Evolutionary conservation across 2,888 invertebrate species (phyloP), one percentile per base, ranked within the genome.

Genomic region (Caenorhabditis wallacei): DNA sequence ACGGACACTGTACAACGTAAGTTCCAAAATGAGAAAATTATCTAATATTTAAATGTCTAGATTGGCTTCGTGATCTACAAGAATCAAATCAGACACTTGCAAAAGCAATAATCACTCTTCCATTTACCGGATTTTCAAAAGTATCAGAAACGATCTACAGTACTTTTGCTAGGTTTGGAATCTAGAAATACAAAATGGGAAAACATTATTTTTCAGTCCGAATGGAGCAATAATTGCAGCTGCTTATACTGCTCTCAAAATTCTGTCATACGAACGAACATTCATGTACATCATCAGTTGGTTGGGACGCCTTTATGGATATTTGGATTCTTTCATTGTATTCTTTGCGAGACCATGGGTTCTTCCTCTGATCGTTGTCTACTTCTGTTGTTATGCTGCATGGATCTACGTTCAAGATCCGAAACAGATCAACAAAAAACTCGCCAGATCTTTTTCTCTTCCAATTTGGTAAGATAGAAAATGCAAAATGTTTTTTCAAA

Each of bases 41-140:
- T 0, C 13, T 40, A 30, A 18, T 20, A 20, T 10, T 4, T 11
- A 26, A 53, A 59, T 35, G 80, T 66, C n/a, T 69, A 85, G 91
- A 80, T 54, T 92, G 90, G 91, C 85, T 91, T 26, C 68, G 80
- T 13, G 68, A 72, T 61, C 80, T 91, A 30, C 87, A 90, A 64
- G 81, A 85, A 20, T 91, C 92, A 1, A 91, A 92, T 10, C 93
- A 93, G 1, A 94, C 94, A 1, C 91, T 94, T 51, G 89, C 92
- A 13, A 88, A 94, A 16, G 93, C 93, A 2, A 69, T 93, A 4
- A 87, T 92, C 20, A 87, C 90, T 30, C 85, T 93, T 69, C 97
- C 98, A 0, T 91, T 96, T 24, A 95, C 95, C 92, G 61, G 69
- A 48, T 85, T 90, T 46, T 56, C 63, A 13, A 66, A 75, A 4